These are phyloP conservation scores for Metalampra italica DNA, from an alignment of 2,888 invertebrate species.

Conservation along the genomic window DNA sequence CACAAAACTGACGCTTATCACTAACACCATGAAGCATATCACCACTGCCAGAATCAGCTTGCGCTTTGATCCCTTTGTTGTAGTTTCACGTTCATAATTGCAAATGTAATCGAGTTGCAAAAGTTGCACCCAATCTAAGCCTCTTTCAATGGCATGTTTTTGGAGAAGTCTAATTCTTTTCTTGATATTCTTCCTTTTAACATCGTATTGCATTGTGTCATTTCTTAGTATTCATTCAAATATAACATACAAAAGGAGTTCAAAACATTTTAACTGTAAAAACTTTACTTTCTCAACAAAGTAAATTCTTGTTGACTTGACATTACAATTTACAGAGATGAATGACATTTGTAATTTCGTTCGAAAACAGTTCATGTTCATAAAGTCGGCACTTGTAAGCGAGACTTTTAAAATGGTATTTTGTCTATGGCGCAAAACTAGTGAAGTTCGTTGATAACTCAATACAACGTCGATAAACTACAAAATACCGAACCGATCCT, in stretches of 20 bases:
- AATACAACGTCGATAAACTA: no score
- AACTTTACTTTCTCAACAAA: not conserved
- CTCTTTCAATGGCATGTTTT: slow-evolving; percentile 43
- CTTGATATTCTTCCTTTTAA: slow-evolving; percentile 22
- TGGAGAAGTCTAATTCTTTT: slow-evolving; percentile 39
- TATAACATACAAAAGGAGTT: not conserved
- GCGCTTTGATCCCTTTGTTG: slow-evolving; percentile 30
- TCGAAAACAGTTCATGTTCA: not conserved
- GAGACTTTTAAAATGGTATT: no score
- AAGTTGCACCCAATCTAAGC: slow-evolving; percentile 36
- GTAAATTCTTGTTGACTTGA: no score
- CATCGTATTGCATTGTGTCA: slow-evolving; percentile 17
- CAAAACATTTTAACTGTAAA: slow-evolving; percentile 1
- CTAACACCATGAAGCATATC: slow-evolving; percentile 35
- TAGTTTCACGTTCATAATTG: slow-evolving; percentile 30
- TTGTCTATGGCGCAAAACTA: no score
- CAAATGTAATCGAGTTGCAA: slow-evolving; percentile 45
- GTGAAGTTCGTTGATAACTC: no score
- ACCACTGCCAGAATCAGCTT: slow-evolving; percentile 34
- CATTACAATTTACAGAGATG: not conserved
- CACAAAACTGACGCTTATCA: slow-evolving; percentile 35
- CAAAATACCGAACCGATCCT: no score
- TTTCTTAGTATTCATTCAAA: slow-evolving; percentile 1
- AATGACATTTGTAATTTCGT: slow-evolving; percentile 1
- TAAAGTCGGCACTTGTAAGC: no score